Evolutionary conservation across 2,113 vertebrate species (phyloP), one percentile per base, ranked within the genome.

Genomic region (Petromus typicus): DNA sequence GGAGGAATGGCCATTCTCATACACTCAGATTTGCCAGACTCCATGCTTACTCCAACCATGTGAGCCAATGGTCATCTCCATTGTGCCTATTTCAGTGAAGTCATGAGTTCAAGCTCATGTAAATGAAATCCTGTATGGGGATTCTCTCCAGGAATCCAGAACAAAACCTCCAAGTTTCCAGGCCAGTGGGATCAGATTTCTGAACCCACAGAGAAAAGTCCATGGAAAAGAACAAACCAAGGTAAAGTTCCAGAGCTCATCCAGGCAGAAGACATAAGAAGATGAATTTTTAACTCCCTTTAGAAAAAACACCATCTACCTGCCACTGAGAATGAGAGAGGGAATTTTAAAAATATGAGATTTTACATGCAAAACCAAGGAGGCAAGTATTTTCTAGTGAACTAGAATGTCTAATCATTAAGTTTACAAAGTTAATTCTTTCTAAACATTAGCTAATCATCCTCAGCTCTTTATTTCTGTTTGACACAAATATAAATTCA

Each of bases 401-500:
- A n/a, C 48, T 22, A 40, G 2, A 63, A 34, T 57, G 7, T 48
- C 20, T 73, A 63, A 43, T 54, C 66, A 45, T 51, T 86, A 45
- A 54, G 13, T 90, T 61, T 48, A 25, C 43, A 18, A 61, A 92
- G 18, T 11, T 69, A 69, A 48, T 57, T 22, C 7, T 61, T 86
- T 61, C 61, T 25, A 69, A n/a, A 34, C 64, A 10, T n/a, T 82
- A 67, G 59, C n/a, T 93, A 86, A 86, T 73, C 34, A 69, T 61
- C 11, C 78, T 16, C 59, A 67, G 37, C 18, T 73, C 76, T 81
- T 90, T 89, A 61, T 45, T 89, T 89, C 73, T 80, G 56, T 12
- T 85, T 92, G 64, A 64, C 73, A 51, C 51, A 82, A 85, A 82
- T 54, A 76, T 20, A 75, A 93, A 76, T 64, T 90, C 7, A 81